Evolutionary conservation across 2,797 vertebrate genomes (phyloP), one percentile per base, ranked within the genome.

Genomic region (Anas acuta): DNA sequence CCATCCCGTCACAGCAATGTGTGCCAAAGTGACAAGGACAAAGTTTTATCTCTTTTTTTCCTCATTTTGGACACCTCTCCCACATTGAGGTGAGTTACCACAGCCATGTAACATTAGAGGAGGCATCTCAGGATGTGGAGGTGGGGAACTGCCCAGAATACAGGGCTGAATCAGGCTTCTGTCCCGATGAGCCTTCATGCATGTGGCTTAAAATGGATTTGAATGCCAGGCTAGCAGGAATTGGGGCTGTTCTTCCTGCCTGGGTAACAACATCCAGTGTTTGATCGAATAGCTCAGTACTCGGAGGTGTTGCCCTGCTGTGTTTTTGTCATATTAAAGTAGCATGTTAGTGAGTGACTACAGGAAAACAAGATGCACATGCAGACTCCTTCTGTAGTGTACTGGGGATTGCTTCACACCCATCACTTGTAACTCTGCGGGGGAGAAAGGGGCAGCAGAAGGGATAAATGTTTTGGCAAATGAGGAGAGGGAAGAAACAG

Each of bases 1-100:
- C 30, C 26, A 7, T 13, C 9, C 28, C 39, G 1, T 17, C 11
- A 4, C 30, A 62, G 21, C 0, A 1, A 33, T 0, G 0, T 5
- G 21, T 10, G 8, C 13, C 45, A 57, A 61, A 81, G 5, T 1
- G 22, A 25, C 3, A 11, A 58, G 54, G 18, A 11, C 7, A n/a
- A n/a, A n/a, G 16, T 30, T 43, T 4, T 25, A n/a, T n/a, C 26
- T 30, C 37, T 64, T 30, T 37, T 11, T 51, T 35, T 35, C 13
- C 11, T 10, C 30, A 54, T 74, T 81, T 22, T 62, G 28, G 33
- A 17, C 33, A 70, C 7, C 2, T 37, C 25, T 80, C 1, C 0
- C 26, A 4, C 6, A 0, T 6, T 13, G 15, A 5, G 3, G 0
- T 32, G 14, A 21, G 43, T n/a, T 39, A n/a, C 13, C 53, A 39